Evolutionary conservation across 2,113 vertebrate species (phyloP).

Genomic region (Pantherophis guttatus): DNA sequence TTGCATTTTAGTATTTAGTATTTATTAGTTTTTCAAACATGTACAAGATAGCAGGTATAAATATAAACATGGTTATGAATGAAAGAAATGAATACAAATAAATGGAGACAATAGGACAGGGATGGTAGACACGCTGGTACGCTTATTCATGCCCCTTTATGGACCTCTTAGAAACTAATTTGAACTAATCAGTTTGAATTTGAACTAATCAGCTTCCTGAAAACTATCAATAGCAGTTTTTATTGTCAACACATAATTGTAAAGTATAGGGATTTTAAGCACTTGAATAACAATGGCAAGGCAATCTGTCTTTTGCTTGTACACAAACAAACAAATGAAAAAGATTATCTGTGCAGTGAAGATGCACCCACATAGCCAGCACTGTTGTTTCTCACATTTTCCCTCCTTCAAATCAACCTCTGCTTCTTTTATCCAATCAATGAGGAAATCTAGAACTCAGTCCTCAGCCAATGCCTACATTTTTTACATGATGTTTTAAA

Average conservation of each 20-base stretch:
- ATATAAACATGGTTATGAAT: too few relatives aligned
- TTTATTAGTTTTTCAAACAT: too few relatives aligned
- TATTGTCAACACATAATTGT: neutral
- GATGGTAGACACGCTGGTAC: too few relatives aligned
- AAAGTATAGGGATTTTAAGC: neutral
- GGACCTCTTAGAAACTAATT: too few relatives aligned
- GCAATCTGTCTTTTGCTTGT: neutral
- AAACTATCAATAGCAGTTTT: neutral
- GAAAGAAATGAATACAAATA: too few relatives aligned
- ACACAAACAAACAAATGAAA: neutral
- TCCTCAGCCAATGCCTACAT: neutral
- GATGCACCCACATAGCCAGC: neutral
- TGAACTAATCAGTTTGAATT: too few relatives aligned
- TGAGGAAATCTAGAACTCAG: neutral
- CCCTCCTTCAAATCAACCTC: neutral
- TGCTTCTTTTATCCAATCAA: neutral
- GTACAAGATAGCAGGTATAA: too few relatives aligned
- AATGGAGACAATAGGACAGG: too few relatives aligned
- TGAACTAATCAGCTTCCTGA: neutral
- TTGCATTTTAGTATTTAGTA: neutral
- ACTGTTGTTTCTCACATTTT: neutral
- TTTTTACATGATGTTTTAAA: too few relatives aligned
- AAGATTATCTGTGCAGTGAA: neutral
- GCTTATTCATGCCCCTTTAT: too few relatives aligned
- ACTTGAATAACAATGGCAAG: neutral